Evolutionary conservation across 2,797 vertebrate species (phyloP), one percentile per base, ranked within the genome.

Genomic region (Enteromius mattozi): DNA sequence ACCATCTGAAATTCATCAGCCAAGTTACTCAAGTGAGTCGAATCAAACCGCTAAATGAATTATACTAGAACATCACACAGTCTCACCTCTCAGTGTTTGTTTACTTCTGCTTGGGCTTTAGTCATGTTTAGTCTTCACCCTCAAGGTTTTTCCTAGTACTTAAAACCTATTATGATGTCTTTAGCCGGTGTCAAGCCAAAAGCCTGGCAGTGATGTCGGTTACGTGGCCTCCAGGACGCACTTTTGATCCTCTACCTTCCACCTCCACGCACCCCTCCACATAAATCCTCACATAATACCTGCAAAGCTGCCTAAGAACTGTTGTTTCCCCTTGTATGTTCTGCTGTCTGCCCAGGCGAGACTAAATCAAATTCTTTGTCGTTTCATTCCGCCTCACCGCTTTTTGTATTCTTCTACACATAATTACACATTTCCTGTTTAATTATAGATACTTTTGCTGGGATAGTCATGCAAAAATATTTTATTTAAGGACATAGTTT

Each of bases 251-350:
- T 56, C 3, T 54, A 59, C 63, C 47, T 56, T 77, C 8, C 30
- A 54, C 35, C 47, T 74, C 12, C 19, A 77, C 70, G 63, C 21
- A 27, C n/a, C 19, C 51, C 45, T 35, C 51, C 37, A 37, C 66
- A 54, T 4, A 9, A 81, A 77, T 84, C 78, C 81, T 85, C 35
- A 59, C 54, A 54, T 86, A 88, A 90, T 84, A 78, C 80, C 81
- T 69, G 78, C 40, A 78, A 87, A 74, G 40, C 56, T 54, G 24
- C 76, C 59, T 51, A 49, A 71, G 37, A 63, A 69, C 47, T 56
- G 33, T 69, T 77, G 24, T 76, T 85, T 81, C 54, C 24, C 59
- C 27, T 54, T 19, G 27, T 47, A 35, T 12, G 80, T 74, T 65
- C 19, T 74, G 56, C 27, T 35, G 37, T 2, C 19, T 17, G 10